Percentiles rank a stretch among this genome's conserved stretches.
These are phyloP conservation scores for Phataginus tricuspis DNA, from an alignment of 2,797 vertebrate genomes.

Conservation along the genomic window DNA sequence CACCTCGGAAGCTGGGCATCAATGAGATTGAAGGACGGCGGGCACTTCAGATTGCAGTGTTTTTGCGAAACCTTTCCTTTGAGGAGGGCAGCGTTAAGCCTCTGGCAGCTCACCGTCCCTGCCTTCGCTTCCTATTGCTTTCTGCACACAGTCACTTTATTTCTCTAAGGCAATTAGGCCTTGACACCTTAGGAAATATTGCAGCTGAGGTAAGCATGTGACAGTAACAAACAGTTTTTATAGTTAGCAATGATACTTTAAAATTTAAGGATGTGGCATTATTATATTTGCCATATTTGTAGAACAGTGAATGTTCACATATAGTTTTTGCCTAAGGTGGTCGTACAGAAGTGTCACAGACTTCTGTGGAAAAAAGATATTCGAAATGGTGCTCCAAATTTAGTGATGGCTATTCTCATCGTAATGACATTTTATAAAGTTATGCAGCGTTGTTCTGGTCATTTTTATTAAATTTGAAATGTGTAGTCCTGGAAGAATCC, in stretches of 20 bases:
- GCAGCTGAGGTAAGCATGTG: slow-evolving; percentile 94
- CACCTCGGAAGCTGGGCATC: slow-evolving; percentile 94
- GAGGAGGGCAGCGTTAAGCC: slow-evolving; percentile 99
- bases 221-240: slow-evolving; percentile 39
- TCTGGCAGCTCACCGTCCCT: slow-evolving; percentile 99
- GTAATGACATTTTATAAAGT: slow-evolving; percentile 46
- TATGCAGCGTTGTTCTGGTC: neutral
- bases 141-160: slow-evolving; percentile 99
- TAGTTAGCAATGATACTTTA: slow-evolving; percentile 17
- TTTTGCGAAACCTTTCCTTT: slow-evolving; percentile 98
- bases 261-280: slow-evolving; percentile 15
- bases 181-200: slow-evolving; percentile 98
- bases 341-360: neutral
- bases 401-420: neutral
- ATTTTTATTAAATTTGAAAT: slow-evolving; percentile 52
- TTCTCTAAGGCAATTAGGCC: slow-evolving; percentile 97
- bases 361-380: neutral
- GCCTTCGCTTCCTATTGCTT: slow-evolving; percentile 98
- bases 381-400: slow-evolving; percentile 46
- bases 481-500: neutral
- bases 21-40: slow-evolving; percentile 98
- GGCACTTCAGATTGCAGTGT: slow-evolving; percentile 98
- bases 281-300: slow-evolving; percentile 28
- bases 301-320: slow-evolving; percentile 34
- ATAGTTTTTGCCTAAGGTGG: neutral